Percentiles rank a stretch among this genome's conserved stretches.
These are phyloP conservation scores for Psittacula cyanocephala DNA, from an alignment of 2,113 vertebrate genomes.

Conservation along the genomic window DNA sequence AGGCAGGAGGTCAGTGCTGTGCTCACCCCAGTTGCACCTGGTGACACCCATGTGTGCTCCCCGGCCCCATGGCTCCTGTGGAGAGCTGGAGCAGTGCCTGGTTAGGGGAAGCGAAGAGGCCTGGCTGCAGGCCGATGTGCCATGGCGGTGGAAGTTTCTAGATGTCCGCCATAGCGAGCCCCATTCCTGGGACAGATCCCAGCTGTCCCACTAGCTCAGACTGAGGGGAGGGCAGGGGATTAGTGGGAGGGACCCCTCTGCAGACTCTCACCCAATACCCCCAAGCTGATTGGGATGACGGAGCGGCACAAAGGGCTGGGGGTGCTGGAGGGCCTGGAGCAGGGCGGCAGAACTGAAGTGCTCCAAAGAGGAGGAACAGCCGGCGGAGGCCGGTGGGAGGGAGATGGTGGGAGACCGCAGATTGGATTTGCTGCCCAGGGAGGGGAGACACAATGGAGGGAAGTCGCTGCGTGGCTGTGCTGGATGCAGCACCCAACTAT, in stretches of 20 bases:
- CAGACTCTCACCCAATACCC: neutral
- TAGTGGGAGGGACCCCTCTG: slow-evolving; percentile 27
- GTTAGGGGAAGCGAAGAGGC: neutral
- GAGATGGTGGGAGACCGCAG: slow-evolving; percentile 33
- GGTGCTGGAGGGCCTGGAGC: neutral
- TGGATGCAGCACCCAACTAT: neutral
- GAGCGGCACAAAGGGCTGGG: neutral
- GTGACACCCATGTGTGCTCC: neutral
- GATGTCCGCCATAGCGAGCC: neutral
- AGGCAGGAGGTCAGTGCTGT: neutral
- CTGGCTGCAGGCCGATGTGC: neutral
- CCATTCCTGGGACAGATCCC: slow-evolving; percentile 29
- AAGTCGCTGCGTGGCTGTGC: neutral
- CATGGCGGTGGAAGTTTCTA: neutral
- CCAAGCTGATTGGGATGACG: neutral
- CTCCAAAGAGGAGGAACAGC: slow-evolving; percentile 54
- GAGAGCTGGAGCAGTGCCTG: neutral
- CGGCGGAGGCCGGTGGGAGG: neutral
- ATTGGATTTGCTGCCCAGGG: neutral
- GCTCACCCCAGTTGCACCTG: rapidly evolving
- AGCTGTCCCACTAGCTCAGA: slow-evolving; percentile 38
- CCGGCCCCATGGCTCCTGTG: rapidly evolving
- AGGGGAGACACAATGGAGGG: slow-evolving; percentile 58
- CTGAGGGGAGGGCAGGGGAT: neutral
- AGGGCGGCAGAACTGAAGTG: neutral